Evolutionary conservation across 2,888 invertebrate genomes (phyloP), one percentile per base, ranked within the genome.

Genomic region (Lamproptera curius): DNA sequence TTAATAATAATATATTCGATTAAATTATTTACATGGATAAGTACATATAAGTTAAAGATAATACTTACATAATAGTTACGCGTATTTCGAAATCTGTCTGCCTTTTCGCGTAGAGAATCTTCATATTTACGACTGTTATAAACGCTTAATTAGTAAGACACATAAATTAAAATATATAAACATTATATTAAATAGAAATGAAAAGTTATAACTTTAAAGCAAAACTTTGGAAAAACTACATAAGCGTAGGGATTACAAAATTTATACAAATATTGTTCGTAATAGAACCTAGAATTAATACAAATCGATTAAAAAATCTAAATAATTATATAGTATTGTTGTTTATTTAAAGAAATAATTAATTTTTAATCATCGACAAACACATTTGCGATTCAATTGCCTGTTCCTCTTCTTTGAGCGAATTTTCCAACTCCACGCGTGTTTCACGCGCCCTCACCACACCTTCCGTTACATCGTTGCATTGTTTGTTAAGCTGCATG

Each of bases 401-500:
- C 23, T 53, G 51, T 38, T 73, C 65, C 45, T 72, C 71, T 23
- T 64, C 57, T 28, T 65, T 61, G 23, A 73, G 50, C 35, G 52
- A 55, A 15, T 61, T 54, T n/a, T 56, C 54, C 3, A 75, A 61
- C 28, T 70, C 59, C 8, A 33, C 46, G 28, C 71, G 69, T 28
- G 51, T 55, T 3, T 56, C 53, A 1, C 55, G 61, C 9, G 67
- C 65, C 1, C 45, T 55, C 16, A 73, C 61, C 8, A 78, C 33
- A n/a, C 59, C 59, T 35, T 59, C 61, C 15, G 56, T 59, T 28
- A 74, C 48, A 4, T 73, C 70, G 33, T 78, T 75, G 46, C 68
- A 66, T 54, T 79, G 71, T n/a, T 59, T 65, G 38, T 73, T 74
- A 10, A 80, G 55, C 52, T 79, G 76, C 58, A 70, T 65, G 2